Conservation (phyloP, 2,113 vertebrate genomes). For the Sterna hirundo region DNA sequence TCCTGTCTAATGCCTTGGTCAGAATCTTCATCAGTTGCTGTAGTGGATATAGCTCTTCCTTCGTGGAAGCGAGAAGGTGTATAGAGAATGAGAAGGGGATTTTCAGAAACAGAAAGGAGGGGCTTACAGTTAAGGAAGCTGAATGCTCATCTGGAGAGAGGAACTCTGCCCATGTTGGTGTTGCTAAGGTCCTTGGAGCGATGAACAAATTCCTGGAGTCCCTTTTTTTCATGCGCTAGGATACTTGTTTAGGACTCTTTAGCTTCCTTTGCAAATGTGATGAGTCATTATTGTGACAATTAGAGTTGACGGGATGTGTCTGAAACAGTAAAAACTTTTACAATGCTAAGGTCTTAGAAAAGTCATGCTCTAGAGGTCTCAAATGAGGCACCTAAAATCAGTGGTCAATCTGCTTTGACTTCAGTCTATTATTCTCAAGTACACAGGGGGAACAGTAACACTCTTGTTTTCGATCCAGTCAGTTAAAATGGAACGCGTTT, state of each 20-base stretch:
- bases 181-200: not conserved
- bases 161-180: not conserved
- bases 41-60: not conserved
- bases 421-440: not conserved
- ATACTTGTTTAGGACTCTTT: not conserved
- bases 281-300: not conserved
- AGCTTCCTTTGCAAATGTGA: not conserved
- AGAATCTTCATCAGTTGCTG: not conserved
- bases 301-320: not conserved
- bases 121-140: not conserved
- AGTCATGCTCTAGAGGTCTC: not conserved
- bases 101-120: not conserved
- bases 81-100: not conserved
- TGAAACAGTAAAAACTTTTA: not conserved
- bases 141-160: not conserved
- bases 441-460: not conserved
- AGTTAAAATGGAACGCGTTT: not conserved
- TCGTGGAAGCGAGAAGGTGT: not conserved
- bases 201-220: accelerated
- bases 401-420: not conserved
- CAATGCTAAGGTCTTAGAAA: not conserved
- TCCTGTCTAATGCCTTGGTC: not conserved
- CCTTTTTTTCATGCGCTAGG: not conserved
- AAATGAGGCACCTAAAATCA: not conserved
- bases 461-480: not conserved